Percentiles rank a stretch among this genome's conserved stretches.
Conservation (phyloP, 2,888 invertebrate species). For the Metopia argyrocephala region DNA sequence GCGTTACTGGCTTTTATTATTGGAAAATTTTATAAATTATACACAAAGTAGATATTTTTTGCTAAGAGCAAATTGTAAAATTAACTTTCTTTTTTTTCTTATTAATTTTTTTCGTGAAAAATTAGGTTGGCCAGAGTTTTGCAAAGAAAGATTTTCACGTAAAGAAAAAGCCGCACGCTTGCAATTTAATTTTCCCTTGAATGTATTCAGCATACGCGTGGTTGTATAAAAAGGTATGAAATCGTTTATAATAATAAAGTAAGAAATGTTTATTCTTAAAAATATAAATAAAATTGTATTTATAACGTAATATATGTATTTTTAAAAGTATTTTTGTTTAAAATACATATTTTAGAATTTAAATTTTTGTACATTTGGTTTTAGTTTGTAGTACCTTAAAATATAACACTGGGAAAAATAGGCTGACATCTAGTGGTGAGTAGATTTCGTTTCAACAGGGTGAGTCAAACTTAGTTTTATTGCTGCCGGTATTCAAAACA, state of each 20-base stretch:
- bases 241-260: background rate
- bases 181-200: slow-evolving; percentile 46
- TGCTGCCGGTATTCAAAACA: too few relatives aligned
- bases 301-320: background rate
- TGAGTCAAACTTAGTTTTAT: too few relatives aligned
- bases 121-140: slow-evolving; percentile 52
- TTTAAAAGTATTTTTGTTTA: too few relatives aligned
- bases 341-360: too few relatives aligned
- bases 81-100: slow-evolving; percentile 1
- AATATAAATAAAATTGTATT: background rate
- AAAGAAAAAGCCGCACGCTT: slow-evolving; percentile 66
- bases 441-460: too few relatives aligned
- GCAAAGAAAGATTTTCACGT: slow-evolving; percentile 50
- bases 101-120: slow-evolving; percentile 23
- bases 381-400: too few relatives aligned
- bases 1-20: background rate
- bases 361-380: too few relatives aligned
- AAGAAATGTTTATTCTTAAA: background rate
- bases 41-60: slow-evolving; percentile 3
- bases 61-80: background rate
- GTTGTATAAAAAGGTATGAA: slow-evolving; percentile 44
- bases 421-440: too few relatives aligned
- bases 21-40: background rate
- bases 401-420: too few relatives aligned
- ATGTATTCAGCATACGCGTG: slow-evolving; percentile 40